phyloP scores from a whole-genome alignment of 2,797 vertebrate genomes.

The Silurus aristotelis region DNA sequence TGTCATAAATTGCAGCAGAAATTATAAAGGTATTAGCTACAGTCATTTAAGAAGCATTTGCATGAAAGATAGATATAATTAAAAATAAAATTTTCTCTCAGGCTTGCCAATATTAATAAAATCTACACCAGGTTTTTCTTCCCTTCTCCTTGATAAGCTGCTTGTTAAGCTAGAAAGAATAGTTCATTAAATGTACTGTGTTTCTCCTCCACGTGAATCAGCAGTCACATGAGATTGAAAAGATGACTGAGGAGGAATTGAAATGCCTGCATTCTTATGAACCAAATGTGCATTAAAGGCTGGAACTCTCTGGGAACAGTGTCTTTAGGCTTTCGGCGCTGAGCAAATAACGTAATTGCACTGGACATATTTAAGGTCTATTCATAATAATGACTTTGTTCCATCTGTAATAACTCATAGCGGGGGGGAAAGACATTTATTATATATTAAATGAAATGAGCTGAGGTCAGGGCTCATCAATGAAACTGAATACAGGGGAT shows the following conservation, averaged over 20 bases:
- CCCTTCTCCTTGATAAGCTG: constrained; percentile 6
- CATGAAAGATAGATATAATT: not conserved
- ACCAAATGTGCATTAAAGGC: not conserved
- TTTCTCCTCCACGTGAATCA: constrained; percentile 1
- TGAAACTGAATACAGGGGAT: constrained; percentile 24
- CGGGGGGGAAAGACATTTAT: not conserved
- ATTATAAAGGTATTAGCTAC: not conserved
- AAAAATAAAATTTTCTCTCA: not conserved
- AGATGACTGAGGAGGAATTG: constrained; percentile 38
- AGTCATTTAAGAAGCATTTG: not conserved
- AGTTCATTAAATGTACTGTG: constrained; percentile 39
- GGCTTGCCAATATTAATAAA: not conserved
- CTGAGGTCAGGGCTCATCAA: not conserved
- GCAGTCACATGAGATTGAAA: constrained; percentile 33
- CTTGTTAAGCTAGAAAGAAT: constrained; percentile 9
- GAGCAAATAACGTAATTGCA: constrained; percentile 41
- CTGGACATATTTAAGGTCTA: constrained; percentile 15
- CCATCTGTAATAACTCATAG: constrained; percentile 21
- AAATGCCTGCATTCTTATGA: constrained; percentile 29
- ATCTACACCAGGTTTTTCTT: constrained; percentile 2
- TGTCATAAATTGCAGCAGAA: not conserved
- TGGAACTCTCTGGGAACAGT: not conserved
- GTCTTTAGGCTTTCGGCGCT: not conserved
- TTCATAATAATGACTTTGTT: constrained; percentile 33
- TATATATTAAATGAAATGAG: constrained; percentile 35